Evolutionary conservation across 37 sponge, comb jelly and placozoan species (phyloP).

Genomic region (Geodia barretti): DNA sequence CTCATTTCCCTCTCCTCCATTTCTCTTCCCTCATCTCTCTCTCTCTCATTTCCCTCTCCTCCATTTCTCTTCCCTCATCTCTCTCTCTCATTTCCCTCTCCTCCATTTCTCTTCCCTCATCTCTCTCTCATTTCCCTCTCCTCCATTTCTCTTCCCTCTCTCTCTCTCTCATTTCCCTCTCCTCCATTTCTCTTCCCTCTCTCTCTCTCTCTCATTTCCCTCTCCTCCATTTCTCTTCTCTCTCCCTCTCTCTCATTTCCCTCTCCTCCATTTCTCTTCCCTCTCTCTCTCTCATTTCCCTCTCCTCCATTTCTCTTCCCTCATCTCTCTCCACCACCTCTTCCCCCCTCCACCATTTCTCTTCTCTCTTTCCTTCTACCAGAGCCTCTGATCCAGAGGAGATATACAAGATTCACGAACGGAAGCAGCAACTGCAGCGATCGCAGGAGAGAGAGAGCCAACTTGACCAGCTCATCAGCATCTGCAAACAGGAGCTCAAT

Average conservation of each 20-base stretch:
- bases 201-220: neutral
- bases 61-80: no score
- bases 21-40: no score
- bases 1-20: no score
- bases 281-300: neutral
- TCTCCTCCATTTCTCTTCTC: no score
- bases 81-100: no score
- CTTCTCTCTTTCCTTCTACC: neutral
- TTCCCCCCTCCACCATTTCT: neutral
- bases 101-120: no score
- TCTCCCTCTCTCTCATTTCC: no score
- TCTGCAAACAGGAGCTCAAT: slow-evolving; percentile 62
- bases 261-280: no score
- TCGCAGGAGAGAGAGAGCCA: slow-evolving; percentile 17
- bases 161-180: no score
- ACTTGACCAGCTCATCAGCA: slow-evolving; percentile 46
- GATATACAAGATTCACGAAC: slow-evolving; percentile 63
- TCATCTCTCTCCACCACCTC: slow-evolving; percentile 5
- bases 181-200: neutral
- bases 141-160: no score
- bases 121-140: no score
- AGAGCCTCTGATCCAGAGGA: slow-evolving; percentile 84
- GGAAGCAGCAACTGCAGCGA: slow-evolving; percentile 24
- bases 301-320: slow-evolving; percentile 17
- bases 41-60: no score